phyloP scores from a whole-genome alignment of 2,888 invertebrate genomes.

The Siphlonurus alternatus region DNA sequence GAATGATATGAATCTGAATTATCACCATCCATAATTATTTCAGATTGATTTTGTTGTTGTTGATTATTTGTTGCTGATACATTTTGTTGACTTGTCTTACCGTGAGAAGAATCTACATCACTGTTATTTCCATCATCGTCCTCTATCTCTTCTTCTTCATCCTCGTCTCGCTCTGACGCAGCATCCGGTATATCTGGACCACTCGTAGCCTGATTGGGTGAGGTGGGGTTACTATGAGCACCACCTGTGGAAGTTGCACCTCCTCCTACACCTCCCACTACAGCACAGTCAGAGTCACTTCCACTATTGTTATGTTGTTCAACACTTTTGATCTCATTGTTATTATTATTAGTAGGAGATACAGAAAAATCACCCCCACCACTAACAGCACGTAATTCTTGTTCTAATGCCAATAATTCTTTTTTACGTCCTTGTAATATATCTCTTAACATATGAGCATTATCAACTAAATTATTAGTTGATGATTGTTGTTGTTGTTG shows the following conservation, averaged over 20 bases:
- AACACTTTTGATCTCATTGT: slow-evolving; percentile 26
- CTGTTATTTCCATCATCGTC: slow-evolving; percentile 13
- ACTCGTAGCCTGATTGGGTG: background rate
- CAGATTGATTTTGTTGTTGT: background rate
- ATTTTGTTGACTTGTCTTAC: background rate
- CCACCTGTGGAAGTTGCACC: slow-evolving; percentile 16
- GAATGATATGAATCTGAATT: background rate
- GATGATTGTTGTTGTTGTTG: background rate
- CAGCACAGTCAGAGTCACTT: slow-evolving; percentile 9
- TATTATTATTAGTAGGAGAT: slow-evolving; percentile 38
- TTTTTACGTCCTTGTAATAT: slow-evolving; percentile 81
- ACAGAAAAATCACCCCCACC: slow-evolving; percentile 4
- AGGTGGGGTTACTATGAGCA: slow-evolving; percentile 5
- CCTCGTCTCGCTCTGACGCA: background rate
- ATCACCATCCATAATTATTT: background rate
- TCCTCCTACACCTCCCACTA: slow-evolving; percentile 7
- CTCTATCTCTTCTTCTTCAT: slow-evolving; percentile 4
- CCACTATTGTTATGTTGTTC: slow-evolving; percentile 5
- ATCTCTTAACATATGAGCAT: slow-evolving; percentile 63
- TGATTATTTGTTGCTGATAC: too few species aligned
- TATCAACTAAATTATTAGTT: slow-evolving; percentile 14
- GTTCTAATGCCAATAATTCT: slow-evolving; percentile 53
- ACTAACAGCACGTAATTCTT: slow-evolving; percentile 36
- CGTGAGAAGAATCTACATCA: background rate
- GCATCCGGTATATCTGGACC: background rate